Base-by-base conservation (phyloP, 2,888 invertebrate genomes). In the Priocnemis perturbator region DNA sequence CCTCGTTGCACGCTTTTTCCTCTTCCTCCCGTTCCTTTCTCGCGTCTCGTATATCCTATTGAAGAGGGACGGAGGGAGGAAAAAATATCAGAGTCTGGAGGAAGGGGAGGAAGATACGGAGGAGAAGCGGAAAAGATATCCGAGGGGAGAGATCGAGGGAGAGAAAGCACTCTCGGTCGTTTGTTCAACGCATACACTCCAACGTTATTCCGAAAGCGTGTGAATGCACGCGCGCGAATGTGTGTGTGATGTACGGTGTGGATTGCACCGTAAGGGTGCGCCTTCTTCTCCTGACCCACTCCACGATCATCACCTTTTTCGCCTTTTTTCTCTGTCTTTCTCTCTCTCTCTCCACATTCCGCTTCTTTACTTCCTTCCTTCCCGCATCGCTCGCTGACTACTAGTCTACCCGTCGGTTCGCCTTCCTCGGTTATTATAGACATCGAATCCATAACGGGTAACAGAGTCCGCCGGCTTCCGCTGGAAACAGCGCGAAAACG, bases 261-360 rank as follows among this genome's bases (percentile, higher is more conserved):
- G 50, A 72, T 74, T 68, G 67, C 63, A 67, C 67, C 66, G 64
- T 44, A 37, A 69, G 74, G 64, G 73, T 55, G 62, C 64, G 55
- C 48, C 53, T 67, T 53, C 44, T 52, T 70, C 67, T 74, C 62
- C 63, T 73, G 74, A 75, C 74, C 78, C 73, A 81, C 82, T 83
- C 80, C 76, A 76, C 71, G 65, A 69, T 69, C 67, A 62, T 67
- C 74, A 68, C 61, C 76, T 70, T 74, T 74, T 70, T 73, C 64
- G 50, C 65, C 47, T 17, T 47, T 47, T 17, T 50, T 5, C 50
- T 9, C 7, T 47, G 2, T 47, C 7, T 47, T 17, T 7, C 3
- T 9, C 47, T 64, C 64, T 69, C 59, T 48, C 59, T 37, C 57
- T 48, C 57, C 59, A 47, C 66, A 63, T 71, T 67, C 65, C 58